Percentiles rank a stretch among this genome's conserved stretches.
Evolutionary conservation across 2,888 invertebrate species (phyloP).

Genomic region (Eulithis testata): DNA sequence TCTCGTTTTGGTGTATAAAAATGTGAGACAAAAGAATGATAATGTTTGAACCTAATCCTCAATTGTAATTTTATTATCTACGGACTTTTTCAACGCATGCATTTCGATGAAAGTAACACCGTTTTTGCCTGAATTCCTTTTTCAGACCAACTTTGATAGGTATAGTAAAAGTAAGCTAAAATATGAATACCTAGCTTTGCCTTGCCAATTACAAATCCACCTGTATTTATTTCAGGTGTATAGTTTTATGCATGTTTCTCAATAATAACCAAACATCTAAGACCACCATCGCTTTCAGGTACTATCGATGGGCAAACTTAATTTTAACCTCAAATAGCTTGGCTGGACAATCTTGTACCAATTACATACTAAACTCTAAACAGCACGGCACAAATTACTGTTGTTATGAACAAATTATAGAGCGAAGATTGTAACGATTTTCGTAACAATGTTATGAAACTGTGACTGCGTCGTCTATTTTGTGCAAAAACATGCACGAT

Average conservation of each 20-base stretch:
- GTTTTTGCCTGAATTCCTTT: too few relatives aligned
- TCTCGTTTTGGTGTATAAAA: constrained; percentile 30
- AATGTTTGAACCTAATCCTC: constrained; percentile 13
- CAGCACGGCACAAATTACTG: constrained; percentile 61
- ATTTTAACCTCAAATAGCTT: constrained; percentile 16
- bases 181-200: too few relatives aligned
- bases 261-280: constrained; percentile 1
- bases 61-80: constrained; percentile 4
- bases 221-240: too few relatives aligned
- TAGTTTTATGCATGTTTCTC: too few relatives aligned
- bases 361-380: constrained; percentile 48
- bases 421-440: constrained; percentile 14
- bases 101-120: too few relatives aligned
- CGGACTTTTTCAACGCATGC: neutral
- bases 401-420: constrained; percentile 46
- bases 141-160: too few relatives aligned
- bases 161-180: too few relatives aligned
- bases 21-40: constrained; percentile 18
- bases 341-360: constrained; percentile 42
- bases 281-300: constrained; percentile 12
- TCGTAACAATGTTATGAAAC: constrained; percentile 14
- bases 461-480: neutral
- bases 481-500: neutral
- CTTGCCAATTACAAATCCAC: too few relatives aligned
- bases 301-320: constrained; percentile 13